Evolutionary conservation across 2,113 vertebrate species (phyloP).

Genomic region (Telmatochromis brichardi): DNA sequence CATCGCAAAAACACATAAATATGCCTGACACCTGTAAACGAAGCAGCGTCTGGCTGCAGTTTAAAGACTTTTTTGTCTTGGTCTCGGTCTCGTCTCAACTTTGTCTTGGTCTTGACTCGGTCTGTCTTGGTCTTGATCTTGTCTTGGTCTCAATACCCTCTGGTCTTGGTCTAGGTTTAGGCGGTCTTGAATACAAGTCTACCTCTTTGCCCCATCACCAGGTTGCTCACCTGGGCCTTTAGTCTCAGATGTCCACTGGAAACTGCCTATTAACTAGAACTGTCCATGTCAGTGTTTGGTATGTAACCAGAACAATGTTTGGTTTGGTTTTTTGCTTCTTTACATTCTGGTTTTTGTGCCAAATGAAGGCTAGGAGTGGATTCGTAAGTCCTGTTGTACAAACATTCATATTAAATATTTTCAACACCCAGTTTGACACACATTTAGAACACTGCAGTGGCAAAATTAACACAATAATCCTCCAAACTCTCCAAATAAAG

Average conservation of each 20-base stretch:
- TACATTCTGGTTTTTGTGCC: neutral
- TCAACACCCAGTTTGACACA: neutral
- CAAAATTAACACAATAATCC: neutral
- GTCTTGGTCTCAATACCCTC: neutral
- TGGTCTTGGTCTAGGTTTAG: neutral
- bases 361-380: neutral
- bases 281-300: neutral
- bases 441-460: neutral
- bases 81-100: neutral
- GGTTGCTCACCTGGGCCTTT: neutral
- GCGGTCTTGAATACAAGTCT: neutral
- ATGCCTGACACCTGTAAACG: rapidly evolving
- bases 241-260: neutral
- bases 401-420: neutral
- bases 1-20: neutral
- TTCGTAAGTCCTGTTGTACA: neutral
- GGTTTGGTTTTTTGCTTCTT: neutral
- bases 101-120: no score
- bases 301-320: neutral
- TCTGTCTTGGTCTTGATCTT: neutral
- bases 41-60: neutral
- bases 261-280: neutral
- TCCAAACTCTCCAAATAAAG: neutral
- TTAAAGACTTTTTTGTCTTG: neutral
- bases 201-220: neutral